Conservation (phyloP, 1,140 invertebrate genomes). For the Stenopsyche tienmushanensis region DNA sequence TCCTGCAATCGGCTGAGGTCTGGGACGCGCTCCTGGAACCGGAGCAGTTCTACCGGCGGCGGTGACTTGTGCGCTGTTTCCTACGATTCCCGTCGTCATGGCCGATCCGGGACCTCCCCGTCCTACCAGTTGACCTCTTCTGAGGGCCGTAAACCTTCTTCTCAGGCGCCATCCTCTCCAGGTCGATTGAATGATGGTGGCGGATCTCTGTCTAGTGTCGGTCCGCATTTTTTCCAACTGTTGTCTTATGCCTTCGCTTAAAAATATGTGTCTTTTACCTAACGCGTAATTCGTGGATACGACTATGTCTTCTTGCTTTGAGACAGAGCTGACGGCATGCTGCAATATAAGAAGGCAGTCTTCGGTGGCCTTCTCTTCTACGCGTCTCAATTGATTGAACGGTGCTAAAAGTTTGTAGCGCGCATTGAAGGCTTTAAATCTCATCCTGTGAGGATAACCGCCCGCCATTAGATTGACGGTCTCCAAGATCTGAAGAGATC, state of each 20-base stretch:
- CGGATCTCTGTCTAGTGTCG: constrained; percentile 75
- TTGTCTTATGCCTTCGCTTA: constrained; percentile 91
- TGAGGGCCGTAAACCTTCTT: constrained; percentile 66
- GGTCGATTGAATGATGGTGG: constrained; percentile 73
- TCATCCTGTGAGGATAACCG: constrained; percentile 91
- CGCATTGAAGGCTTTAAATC: constrained; percentile 90
- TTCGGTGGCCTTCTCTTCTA: constrained; percentile 79
- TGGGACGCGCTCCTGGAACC: constrained; percentile 62
- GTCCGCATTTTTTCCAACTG: constrained; percentile 78
- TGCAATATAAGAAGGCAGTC: constrained; percentile 77
- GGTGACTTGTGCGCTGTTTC: constrained; percentile 43
- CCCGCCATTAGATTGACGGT: constrained; percentile 94
- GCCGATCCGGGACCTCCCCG: background rate
- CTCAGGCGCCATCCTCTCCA: constrained; percentile 80
- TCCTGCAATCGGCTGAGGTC: constrained; percentile 87
- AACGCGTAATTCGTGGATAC: constrained; percentile 83
- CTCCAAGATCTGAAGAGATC: constrained; percentile 89
- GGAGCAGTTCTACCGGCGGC: constrained; percentile 42
- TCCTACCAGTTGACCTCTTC: constrained; percentile 45
- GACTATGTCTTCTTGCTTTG: constrained; percentile 56
- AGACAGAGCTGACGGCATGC: constrained; percentile 43
- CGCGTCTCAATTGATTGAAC: constrained; percentile 69
- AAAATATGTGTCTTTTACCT: constrained; percentile 89
- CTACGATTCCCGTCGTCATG: constrained; percentile 38
- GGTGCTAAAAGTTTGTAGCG: constrained; percentile 81